phyloP scores from a whole-genome alignment of 2,888 invertebrate genomes.

The Napeogenes inachia region DNA sequence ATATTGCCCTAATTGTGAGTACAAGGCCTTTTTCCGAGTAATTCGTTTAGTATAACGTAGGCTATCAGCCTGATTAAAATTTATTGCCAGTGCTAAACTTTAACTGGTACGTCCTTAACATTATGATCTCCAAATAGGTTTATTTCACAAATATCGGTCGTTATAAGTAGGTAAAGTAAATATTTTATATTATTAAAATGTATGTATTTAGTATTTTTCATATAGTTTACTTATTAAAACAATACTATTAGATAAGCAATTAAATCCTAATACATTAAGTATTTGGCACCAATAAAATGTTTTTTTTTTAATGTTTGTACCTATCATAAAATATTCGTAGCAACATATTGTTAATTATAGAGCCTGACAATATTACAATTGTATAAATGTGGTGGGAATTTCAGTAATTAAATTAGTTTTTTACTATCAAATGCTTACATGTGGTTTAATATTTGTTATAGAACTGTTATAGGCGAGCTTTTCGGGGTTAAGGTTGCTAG shows the following conservation, averaged over 20 bases:
- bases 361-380: neutral
- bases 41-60: slow-evolving; percentile 27
- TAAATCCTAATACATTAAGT: neutral
- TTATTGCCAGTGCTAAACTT: slow-evolving; percentile 40
- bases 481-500: too few species aligned
- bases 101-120: slow-evolving; percentile 47
- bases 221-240: neutral
- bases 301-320: neutral
- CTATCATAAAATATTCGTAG: neutral
- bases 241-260: neutral
- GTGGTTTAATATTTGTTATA: too few species aligned
- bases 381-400: slow-evolving; percentile 1
- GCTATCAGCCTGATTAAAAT: slow-evolving; percentile 43
- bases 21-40: slow-evolving; percentile 16
- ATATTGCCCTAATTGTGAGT: slow-evolving; percentile 9
- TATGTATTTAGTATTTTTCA: neutral
- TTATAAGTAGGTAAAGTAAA: slow-evolving; percentile 7
- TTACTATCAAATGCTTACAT: neutral
- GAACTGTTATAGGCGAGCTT: too few species aligned
- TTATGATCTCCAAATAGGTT: slow-evolving; percentile 15
- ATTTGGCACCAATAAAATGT: slow-evolving; percentile 1
- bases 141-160: slow-evolving; percentile 1
- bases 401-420: slow-evolving; percentile 5
- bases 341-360: neutral
- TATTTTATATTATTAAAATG: too few species aligned